These are phyloP conservation scores for Benitochromis conjunctus DNA, from an alignment of 2,113 vertebrate species.

Conservation along the genomic window DNA sequence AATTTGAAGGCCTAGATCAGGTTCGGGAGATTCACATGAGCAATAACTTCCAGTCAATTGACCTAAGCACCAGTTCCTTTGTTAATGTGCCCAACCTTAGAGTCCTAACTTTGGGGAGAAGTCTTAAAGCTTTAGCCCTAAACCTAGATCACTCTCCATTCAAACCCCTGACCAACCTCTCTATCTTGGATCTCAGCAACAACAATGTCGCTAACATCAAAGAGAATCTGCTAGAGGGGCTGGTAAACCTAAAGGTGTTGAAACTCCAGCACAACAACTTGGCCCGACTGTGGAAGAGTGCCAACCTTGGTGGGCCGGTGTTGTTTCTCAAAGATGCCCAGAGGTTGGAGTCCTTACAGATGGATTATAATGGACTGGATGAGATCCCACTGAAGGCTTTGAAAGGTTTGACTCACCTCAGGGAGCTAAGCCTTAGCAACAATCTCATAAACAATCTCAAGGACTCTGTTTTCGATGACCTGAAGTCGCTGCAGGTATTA, in stretches of 20 bases:
- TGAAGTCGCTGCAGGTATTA: constrained; percentile 75
- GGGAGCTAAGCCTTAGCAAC: constrained; percentile 71
- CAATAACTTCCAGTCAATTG: constrained; percentile 77
- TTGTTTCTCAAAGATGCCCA: constrained; percentile 77
- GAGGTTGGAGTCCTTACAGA: constrained; percentile 72
- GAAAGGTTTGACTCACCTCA: constrained; percentile 74
- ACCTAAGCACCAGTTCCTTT: constrained; percentile 79
- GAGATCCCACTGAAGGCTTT: constrained; percentile 84
- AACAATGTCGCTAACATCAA: constrained; percentile 92
- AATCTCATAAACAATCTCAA: constrained; percentile 85
- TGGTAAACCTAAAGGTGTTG: constrained; percentile 79
- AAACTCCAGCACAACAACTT: constrained; percentile 94
- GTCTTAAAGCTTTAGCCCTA: constrained; percentile 68
- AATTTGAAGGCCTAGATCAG: constrained; percentile 81
- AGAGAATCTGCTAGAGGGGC: constrained; percentile 74
- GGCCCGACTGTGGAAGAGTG: constrained; percentile 87
- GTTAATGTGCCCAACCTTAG: constrained; percentile 74
- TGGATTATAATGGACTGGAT: constrained; percentile 90
- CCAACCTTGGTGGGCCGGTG: constrained; percentile 84
- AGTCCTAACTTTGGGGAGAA: constrained; percentile 79
- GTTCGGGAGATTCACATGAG: constrained; percentile 82
- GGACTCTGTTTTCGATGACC: constrained; percentile 78
- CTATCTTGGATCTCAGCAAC: constrained; percentile 87
- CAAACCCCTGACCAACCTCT: constrained; percentile 76
- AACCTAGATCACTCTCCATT: constrained; percentile 82